Percentiles rank a stretch among this genome's conserved stretches.
phyloP scores from a whole-genome alignment of 2,113 vertebrate species.

The Bos indicus region DNA sequence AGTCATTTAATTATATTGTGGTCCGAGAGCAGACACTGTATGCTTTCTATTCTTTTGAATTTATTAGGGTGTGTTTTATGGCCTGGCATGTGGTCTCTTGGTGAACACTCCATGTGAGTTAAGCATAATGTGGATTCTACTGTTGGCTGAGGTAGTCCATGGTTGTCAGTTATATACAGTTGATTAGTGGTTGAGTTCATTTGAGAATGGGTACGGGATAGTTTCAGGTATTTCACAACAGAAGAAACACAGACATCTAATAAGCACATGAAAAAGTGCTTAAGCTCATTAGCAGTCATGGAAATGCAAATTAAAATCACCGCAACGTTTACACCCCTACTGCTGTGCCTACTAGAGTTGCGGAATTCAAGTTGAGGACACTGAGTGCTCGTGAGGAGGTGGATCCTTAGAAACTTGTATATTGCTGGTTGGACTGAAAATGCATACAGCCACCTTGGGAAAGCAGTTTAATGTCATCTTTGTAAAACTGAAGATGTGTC shows the following conservation, averaged over 20 bases:
- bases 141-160: neutral
- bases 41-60: neutral
- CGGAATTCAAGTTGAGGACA: neutral
- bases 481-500: neutral
- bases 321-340: neutral
- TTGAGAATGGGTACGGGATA: neutral
- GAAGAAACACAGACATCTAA: neutral
- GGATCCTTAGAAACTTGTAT: neutral
- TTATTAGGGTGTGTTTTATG: neutral
- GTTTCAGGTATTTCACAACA: neutral
- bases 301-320: neutral
- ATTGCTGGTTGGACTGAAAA: neutral
- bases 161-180: neutral
- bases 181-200: neutral
- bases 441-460: neutral
- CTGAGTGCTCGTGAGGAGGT: neutral
- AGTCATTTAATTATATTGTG: neutral
- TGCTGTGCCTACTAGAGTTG: neutral
- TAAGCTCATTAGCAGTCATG: neutral
- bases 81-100: neutral
- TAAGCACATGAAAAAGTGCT: neutral
- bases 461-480: neutral
- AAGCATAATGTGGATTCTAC: neutral
- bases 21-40: neutral
- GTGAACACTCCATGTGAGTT: neutral